Base-by-base conservation (phyloP, 2,888 invertebrate species). In the Aleiodes testaceus region DNA sequence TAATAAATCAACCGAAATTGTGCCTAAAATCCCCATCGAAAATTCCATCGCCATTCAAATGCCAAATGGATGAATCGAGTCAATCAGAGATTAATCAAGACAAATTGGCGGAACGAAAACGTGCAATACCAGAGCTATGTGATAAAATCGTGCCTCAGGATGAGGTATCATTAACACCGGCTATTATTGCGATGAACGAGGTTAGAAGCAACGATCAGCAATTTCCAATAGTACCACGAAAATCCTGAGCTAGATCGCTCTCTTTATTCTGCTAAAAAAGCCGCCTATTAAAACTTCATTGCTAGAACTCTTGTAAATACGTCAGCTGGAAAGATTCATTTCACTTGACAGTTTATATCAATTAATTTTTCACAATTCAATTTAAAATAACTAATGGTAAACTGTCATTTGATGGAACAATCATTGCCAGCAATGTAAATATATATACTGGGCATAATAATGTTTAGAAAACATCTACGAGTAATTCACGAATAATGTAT, bases 41-140 rank as follows among this genome's bases (percentile, higher is more conserved):
- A 78, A 70, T 52, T 49, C 71, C 80, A 69, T 75, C 67, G 53
- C 49, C 75, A 47, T 50, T 73, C 11, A 67, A 70, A 18, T 47
- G 72, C 69, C 63, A 75, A 68, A 36, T 66, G 49, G 64, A 66
- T n/a, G 66, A 71, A 18, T 12, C 18, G 12, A 44, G 11, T 47
- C 36, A 36, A 11, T 16, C 16, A 18, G 70, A 36, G 11, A 14
- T 44, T 11, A 42, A 7, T 66, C 49, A 64, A 16, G 55, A 70
- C 9, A 66, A 61, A 16, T 52, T 6, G 42, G 70, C 73, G 6
- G 84, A 83, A 55, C 80, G 79, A 77, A 83, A 82, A 66, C 81
- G 82, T 53, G 81, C 82, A 67, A 79, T 87, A 74, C 82, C 85
- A 77, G 87, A 87, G 74, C 79, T 85, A 72, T 85, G 82, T 80